These are phyloP conservation scores for Dendrophyllia cribrosa DNA, from an alignment of 64 coral and sea anemone genomes.

Conservation along the genomic window DNA sequence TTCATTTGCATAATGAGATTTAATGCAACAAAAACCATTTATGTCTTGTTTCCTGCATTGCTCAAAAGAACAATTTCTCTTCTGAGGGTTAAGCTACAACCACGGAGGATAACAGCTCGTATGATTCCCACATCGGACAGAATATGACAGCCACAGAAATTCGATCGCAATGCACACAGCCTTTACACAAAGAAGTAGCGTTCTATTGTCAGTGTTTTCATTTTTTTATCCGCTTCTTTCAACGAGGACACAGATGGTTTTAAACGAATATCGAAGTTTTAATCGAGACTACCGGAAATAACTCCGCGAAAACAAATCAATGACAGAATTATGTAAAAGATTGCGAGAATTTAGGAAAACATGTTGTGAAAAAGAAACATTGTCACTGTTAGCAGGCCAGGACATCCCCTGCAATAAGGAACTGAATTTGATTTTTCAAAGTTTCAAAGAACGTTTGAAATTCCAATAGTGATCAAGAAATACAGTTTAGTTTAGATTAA, in stretches of 20 bases:
- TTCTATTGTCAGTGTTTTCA: neutral
- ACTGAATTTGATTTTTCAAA: neutral
- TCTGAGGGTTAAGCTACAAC: neutral
- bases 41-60: neutral
- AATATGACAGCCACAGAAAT: neutral
- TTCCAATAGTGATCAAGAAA: neutral
- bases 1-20: conserved; percentile 53
- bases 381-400: neutral
- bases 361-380: neutral
- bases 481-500: neutral
- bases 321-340: conserved; percentile 22
- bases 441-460: neutral
- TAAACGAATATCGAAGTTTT: neutral
- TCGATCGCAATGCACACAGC: neutral
- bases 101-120: neutral
- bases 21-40: neutral
- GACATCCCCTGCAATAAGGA: conserved; percentile 19
- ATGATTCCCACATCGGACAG: neutral
- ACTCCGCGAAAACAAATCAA: neutral
- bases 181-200: conserved; percentile 4
- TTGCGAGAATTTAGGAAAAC: conserved; percentile 26
- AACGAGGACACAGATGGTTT: neutral
- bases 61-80: neutral
- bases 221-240: neutral
- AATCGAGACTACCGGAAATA: conserved; percentile 28